Conservation (phyloP, 2,888 invertebrate genomes). For the Lasioglossum figueresi region DNA sequence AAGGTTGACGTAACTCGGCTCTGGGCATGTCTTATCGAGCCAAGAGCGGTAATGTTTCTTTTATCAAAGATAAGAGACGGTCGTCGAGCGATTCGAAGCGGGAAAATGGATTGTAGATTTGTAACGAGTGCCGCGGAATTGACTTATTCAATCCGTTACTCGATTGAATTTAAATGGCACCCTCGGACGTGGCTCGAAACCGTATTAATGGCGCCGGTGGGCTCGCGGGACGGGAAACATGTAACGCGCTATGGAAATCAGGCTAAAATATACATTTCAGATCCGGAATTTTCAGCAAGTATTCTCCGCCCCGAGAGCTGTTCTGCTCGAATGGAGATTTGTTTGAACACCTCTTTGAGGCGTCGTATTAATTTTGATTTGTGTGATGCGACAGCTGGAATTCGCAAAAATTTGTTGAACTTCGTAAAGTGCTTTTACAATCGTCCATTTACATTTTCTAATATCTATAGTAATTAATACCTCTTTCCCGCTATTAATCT, state of each 20-base stretch:
- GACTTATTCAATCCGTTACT: constrained; percentile 12
- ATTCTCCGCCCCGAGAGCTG: not conserved
- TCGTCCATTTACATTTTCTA: not conserved
- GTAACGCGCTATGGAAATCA: constrained; percentile 4
- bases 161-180: constrained; percentile 12
- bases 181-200: constrained; percentile 5
- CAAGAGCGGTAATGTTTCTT: not conserved
- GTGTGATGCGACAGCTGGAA: not conserved
- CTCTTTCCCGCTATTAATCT: not conserved
- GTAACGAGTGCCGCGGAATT: not conserved
- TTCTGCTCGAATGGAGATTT: not conserved
- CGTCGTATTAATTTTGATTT: not conserved
- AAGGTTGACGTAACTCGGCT: not conserved
- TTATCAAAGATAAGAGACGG: not conserved
- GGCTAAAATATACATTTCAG: constrained; percentile 1
- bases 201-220: not conserved
- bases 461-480: not conserved
- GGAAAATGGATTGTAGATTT: not conserved
- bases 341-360: constrained; percentile 3
- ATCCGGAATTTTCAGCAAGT: not conserved
- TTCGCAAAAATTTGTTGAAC: not conserved
- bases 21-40: not conserved
- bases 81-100: not conserved
- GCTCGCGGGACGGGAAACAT: constrained; percentile 1
- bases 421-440: not conserved